Evolutionary conservation across 2,888 invertebrate species (phyloP), one percentile per base, ranked within the genome.

Genomic region (Campoletis raptor): DNA sequence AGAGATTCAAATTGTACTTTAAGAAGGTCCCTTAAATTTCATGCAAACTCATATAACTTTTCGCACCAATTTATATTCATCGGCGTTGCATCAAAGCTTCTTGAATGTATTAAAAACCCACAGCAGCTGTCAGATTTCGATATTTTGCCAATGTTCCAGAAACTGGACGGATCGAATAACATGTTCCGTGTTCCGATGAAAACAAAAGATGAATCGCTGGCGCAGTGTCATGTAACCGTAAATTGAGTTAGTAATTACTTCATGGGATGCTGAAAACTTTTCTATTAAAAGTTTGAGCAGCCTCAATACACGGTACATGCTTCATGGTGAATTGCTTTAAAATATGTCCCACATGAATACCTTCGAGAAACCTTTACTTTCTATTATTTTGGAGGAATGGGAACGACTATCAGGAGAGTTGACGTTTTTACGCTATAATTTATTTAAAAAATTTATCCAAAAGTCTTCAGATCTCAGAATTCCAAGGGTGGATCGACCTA

Each of bases 191-290:
- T n/a, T 37, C 2, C 45, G 45, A 9, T 5, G 48, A 67, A 37
- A 48, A 77, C 37, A 30, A 66, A 10, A 72, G 21, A 64, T 40
- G 18, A n/a, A 15, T 57, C 48, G 52, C 52, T 40, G 15, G 24
- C 4, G 64, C 36, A 40, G 52, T 52, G 77, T 83, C 57, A 24
- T 24, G 66, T 78, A 54, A 15, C n/a, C 66, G 66, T 42, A 54
- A 54, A 57, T 48, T 64, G 40, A 78, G 64, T 78, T 78, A 66
- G 40, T 70, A 72, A 78, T 72, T 78, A 83, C 78, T 72, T 66
- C 64, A 40, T 40, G 45, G 70, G 64, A 83, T 78, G 30, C 54
- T 24, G 64, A 70, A 78, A 70, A 40, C 72, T 64, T 74, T 69
- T 30, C 70, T 21, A 42, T 24, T 37, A 12, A 30, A 54, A 54